These are phyloP conservation scores for Stenodera caucasica DNA, from an alignment of 2,888 invertebrate genomes.

Conservation along the genomic window DNA sequence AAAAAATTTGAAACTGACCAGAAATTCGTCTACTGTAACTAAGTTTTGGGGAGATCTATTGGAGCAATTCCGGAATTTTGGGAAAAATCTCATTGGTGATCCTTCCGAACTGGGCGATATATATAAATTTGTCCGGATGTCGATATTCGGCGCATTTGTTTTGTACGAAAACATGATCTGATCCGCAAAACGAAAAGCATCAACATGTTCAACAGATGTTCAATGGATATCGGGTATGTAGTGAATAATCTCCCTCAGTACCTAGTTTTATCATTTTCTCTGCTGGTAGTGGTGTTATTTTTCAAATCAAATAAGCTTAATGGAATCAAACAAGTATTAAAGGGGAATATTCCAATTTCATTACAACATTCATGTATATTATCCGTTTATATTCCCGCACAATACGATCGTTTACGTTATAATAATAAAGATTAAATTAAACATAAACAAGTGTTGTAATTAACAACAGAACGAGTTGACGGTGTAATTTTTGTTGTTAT, in stretches of 20 bases:
- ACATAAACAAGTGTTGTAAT: neutral
- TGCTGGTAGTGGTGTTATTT: neutral
- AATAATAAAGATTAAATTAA: too few species aligned
- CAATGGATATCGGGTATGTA: neutral
- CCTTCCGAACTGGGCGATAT: too few species aligned
- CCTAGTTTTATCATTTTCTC: constrained; percentile 1
- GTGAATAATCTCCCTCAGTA: neutral
- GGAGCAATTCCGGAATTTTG: too few species aligned
- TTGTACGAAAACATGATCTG: neutral
- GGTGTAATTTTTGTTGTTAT: neutral
- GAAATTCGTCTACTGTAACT: too few species aligned
- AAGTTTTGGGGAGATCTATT: too few species aligned
- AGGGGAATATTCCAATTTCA: neutral
- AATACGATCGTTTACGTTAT: neutral
- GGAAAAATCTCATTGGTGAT: too few species aligned
- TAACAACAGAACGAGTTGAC: neutral
- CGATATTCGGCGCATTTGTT: neutral
- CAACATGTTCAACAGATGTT: constrained; percentile 5
- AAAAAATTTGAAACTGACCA: too few species aligned
- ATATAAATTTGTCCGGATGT: neutral
- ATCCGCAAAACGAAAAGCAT: neutral
- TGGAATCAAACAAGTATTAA: neutral
- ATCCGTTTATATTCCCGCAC: neutral
- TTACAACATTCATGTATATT: neutral
- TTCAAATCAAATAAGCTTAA: neutral